Conservation (phyloP, 1,140 invertebrate species). For the Zaprionus lachaisei region DNA sequence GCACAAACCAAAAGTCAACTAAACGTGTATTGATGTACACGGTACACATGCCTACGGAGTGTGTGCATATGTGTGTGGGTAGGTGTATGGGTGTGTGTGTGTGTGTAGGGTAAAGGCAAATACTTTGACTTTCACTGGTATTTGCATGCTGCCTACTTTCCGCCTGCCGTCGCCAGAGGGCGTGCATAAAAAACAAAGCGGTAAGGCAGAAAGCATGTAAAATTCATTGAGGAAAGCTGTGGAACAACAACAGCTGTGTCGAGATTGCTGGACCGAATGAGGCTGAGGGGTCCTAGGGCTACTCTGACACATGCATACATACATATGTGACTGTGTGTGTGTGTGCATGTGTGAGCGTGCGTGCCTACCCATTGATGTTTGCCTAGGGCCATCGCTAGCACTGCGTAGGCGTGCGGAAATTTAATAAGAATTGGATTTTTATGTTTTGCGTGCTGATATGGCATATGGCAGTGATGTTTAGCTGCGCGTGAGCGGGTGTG, state of each 20-base stretch:
- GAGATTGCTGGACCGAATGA: slow-evolving; percentile 16
- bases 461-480: slow-evolving; percentile 36
- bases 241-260: slow-evolving; percentile 49
- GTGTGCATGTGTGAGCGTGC: not conserved
- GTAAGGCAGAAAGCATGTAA: slow-evolving; percentile 60
- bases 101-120: slow-evolving; percentile 23
- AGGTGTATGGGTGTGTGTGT: slow-evolving; percentile 1
- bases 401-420: slow-evolving; percentile 78
- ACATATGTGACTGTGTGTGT: not conserved
- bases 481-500: slow-evolving; percentile 17
- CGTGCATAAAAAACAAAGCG: slow-evolving; percentile 48
- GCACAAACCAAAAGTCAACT: slow-evolving; percentile 51
- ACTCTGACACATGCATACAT: not conserved
- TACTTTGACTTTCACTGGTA: slow-evolving; percentile 49
- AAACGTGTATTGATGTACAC: slow-evolving; percentile 49
- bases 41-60: slow-evolving; percentile 29
- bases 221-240: slow-evolving; percentile 63
- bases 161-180: slow-evolving; percentile 12
- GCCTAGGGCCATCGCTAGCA: slow-evolving; percentile 20
- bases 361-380: slow-evolving; percentile 20
- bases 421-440: slow-evolving; percentile 82
- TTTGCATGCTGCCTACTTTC: slow-evolving; percentile 54
- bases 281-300: too few species aligned
- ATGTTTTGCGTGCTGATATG: slow-evolving; percentile 68
- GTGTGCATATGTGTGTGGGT: not conserved